Evolutionary conservation across 2,888 invertebrate genomes (phyloP).

Genomic region (Masnerella sp.): DNA sequence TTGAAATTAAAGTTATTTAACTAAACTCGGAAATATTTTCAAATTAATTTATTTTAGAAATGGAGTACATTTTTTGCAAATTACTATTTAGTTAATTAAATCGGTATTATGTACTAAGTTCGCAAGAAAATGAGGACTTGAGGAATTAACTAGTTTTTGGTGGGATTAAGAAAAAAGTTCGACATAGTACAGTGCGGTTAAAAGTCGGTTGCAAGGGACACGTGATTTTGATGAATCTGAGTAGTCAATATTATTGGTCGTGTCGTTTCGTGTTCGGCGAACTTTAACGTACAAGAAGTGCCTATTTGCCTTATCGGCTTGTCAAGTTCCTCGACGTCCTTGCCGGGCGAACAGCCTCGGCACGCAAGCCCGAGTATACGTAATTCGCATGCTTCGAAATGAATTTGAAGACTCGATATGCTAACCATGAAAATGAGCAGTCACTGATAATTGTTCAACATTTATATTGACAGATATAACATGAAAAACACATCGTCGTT

Average conservation of each 20-base stretch:
- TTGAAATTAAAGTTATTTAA: too few relatives aligned
- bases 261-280: conserved; percentile 68
- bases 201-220: conserved; percentile 33
- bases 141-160: too few relatives aligned
- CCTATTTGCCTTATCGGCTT: conserved; percentile 72
- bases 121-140: too few relatives aligned
- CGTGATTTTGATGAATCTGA: conserved; percentile 48
- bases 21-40: too few relatives aligned
- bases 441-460: conserved; percentile 31
- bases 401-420: conserved; percentile 67
- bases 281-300: conserved; percentile 66
- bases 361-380: conserved; percentile 68
- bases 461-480: neutral
- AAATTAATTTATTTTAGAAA: too few relatives aligned
- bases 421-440: conserved; percentile 44
- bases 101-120: too few relatives aligned
- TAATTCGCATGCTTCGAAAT: conserved; percentile 68
- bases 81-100: too few relatives aligned
- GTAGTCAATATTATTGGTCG: conserved; percentile 59
- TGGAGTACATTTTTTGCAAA: too few relatives aligned
- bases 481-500: too few relatives aligned
- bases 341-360: conserved; percentile 63
- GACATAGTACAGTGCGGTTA: neutral
- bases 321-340: conserved; percentile 66
- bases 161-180: neutral